A percentile compares a stretch with the other conserved stretches of the same genome.
Evolutionary conservation across 2,797 vertebrate species (phyloP).

Genomic region (Corythornis leucogaster): DNA sequence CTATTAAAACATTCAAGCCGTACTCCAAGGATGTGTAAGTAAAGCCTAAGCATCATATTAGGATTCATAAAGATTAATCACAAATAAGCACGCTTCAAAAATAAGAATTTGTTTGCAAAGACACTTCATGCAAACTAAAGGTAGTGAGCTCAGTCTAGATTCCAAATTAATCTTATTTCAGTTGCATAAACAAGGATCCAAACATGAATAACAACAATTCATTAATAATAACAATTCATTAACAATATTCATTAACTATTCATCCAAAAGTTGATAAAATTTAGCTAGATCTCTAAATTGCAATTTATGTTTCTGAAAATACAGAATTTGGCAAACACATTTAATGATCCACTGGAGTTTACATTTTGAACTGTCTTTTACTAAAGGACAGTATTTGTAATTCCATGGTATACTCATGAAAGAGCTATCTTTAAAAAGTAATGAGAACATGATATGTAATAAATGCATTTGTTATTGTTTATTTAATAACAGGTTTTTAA

Average conservation of each 20-base stretch:
- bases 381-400: neutral
- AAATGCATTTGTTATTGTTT: neutral
- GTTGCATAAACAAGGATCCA: neutral
- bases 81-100: neutral
- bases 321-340: neutral
- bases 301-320: constrained; percentile 17
- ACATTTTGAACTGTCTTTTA: neutral
- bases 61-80: neutral
- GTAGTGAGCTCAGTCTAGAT: neutral
- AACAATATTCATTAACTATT: neutral
- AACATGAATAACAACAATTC: neutral
- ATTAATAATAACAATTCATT: neutral
- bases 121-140: neutral
- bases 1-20: neutral
- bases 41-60: neutral
- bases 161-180: neutral
- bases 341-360: neutral
- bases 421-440: neutral
- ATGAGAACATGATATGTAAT: neutral
- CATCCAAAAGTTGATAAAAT: neutral
- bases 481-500: neutral
- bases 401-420: neutral
- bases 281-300: neutral
- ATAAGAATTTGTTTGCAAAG: neutral
- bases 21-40: neutral